Evolutionary conservation across 2,113 vertebrate species (phyloP), one percentile per base, ranked within the genome.

Genomic region (Hylia prasina): DNA sequence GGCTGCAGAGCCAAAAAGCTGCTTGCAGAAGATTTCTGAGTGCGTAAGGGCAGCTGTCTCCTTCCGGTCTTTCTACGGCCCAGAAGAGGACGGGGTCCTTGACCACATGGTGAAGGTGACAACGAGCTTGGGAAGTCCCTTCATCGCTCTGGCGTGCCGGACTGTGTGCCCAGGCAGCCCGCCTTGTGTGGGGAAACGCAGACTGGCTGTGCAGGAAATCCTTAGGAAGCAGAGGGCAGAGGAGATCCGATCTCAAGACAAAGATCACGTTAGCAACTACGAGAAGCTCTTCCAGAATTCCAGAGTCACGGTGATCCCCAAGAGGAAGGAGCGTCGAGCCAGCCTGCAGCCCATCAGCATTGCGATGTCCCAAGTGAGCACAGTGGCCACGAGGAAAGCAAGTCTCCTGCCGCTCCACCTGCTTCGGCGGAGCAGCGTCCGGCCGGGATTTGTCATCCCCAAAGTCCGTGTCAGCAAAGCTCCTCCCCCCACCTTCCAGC

Each of bases 71-170:
- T 96, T 97, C 92, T 98, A 92, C 0, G 98, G 98, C 69, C 98
- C 98, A 1, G 98, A 98, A 80, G 99, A 99, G 8, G 98, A 98
- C 0, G 99, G 99, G 0, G 99, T 98, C 13, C 97, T 99, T 7
- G 98, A 99, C 94, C 99, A 99, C 97, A 99, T 99, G 99, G 99
- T 99, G 84, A 98, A 97, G 58, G 96, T 99, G 91, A 99, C 99
- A 9, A 99, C 99, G 0, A 98, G 98, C 40, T 93, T 99, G 71
- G 97, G 97, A 94, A 99, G 99, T 88, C 99, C 99, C 2, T 98
- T 99, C 10, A 93, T 99, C 17, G 98, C 99, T 2, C 86, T 98
- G 15, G 97, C 98, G 0, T 99, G 99, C 84, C 98, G 97, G 83
- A 99, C 99, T 0, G 98, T 99, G 87, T 99, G 99, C 90, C 99